phyloP scores from a whole-genome alignment of 2,888 invertebrate species.

The Heliconius ismenius region DNA sequence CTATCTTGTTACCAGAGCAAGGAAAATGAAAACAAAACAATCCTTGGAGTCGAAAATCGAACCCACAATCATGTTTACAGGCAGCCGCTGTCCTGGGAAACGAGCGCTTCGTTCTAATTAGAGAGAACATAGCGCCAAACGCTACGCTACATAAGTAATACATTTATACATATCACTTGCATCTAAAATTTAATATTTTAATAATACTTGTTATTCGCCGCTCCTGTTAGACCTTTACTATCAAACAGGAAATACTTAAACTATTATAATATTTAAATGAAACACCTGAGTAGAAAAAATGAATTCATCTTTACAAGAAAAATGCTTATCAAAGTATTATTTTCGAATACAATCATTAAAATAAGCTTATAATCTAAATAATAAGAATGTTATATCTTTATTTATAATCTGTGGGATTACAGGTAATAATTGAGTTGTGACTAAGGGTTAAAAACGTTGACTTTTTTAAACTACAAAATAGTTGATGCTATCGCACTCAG shows the following conservation, averaged over 20 bases:
- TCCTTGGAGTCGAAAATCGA: no score
- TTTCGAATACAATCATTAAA: not conserved
- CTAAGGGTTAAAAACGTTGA: not conserved
- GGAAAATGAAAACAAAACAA: no score
- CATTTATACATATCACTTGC: not conserved
- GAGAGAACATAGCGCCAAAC: no score
- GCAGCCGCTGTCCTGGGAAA: no score
- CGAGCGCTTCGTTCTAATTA: no score
- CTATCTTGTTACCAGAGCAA: no score
- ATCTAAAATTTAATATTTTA: not conserved
- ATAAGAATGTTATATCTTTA: not conserved
- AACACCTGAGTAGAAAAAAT: not conserved
- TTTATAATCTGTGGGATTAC: not conserved
- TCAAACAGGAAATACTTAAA: not conserved
- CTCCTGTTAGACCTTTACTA: no score
- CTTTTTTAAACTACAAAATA: not conserved
- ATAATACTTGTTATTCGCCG: not conserved
- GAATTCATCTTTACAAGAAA: not conserved
- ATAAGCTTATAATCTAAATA: not conserved
- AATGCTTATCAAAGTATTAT: not conserved
- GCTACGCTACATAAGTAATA: no score
- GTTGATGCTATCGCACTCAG: no score
- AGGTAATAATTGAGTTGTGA: not conserved
- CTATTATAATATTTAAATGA: not conserved
- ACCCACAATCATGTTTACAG: no score